Conservation (phyloP, 2,797 vertebrate species). For the Capromys pilorides region DNA sequence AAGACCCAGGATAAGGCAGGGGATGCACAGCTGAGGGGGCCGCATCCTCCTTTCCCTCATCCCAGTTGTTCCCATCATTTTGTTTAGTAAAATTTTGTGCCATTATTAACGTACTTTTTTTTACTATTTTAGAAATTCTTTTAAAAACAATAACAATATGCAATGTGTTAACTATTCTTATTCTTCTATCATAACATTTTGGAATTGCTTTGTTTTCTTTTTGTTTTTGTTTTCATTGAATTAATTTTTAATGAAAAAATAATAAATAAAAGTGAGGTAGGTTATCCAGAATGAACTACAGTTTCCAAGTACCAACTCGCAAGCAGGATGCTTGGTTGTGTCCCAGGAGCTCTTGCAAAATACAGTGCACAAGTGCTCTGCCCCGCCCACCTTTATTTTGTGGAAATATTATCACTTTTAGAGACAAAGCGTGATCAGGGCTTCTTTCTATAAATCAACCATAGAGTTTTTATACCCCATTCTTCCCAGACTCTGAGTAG, state of each 20-base stretch:
- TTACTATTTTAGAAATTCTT: too few species aligned
- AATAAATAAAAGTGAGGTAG: too few species aligned
- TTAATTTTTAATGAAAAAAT: too few species aligned
- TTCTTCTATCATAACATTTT: too few species aligned
- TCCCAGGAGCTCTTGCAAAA: fast-evolving
- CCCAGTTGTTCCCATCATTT: too few species aligned
- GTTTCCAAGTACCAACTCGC: neutral
- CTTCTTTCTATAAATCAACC: slow-evolving; percentile 49
- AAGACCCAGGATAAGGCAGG: neutral
- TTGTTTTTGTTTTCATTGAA: too few species aligned
- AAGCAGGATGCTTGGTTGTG: neutral
- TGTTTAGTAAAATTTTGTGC: too few species aligned
- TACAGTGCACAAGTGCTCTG: neutral
- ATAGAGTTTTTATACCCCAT: neutral
- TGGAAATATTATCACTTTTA: slow-evolving; percentile 1
- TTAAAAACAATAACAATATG: too few species aligned
- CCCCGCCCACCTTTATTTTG: neutral
- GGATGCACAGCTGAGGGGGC: fast-evolving
- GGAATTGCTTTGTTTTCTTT: too few species aligned
- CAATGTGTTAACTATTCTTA: too few species aligned
- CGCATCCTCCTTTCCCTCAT: neutral
- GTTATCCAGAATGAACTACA: neutral
- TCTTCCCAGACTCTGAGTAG: slow-evolving; percentile 19
- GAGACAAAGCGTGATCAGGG: neutral
- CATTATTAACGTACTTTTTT: too few species aligned